Evolutionary conservation across 2,113 vertebrate genomes (phyloP).

Genomic region (Anolis sagrei): DNA sequence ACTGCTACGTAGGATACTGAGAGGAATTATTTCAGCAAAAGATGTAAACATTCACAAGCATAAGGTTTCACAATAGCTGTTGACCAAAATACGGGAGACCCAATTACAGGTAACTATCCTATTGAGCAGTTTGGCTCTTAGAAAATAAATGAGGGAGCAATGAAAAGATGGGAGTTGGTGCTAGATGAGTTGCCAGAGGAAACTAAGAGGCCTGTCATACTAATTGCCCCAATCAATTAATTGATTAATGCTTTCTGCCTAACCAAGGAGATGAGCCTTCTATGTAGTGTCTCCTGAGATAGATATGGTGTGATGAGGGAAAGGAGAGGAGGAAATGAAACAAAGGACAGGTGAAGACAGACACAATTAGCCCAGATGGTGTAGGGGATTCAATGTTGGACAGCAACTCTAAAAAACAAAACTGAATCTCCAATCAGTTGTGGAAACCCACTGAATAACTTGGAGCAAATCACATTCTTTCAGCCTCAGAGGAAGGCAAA

Average conservation of each 20-base stretch:
- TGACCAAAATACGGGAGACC: not conserved
- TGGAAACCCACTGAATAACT: too few relatives aligned
- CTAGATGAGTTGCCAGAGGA: not conserved
- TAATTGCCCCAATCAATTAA: not conserved
- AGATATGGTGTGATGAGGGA: not conserved
- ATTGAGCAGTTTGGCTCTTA: not conserved
- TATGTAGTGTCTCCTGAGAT: not conserved
- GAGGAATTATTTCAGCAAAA: too few relatives aligned
- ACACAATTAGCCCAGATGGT: too few relatives aligned
- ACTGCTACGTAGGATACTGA: too few relatives aligned
- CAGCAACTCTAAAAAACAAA: too few relatives aligned
- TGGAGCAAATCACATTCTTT: too few relatives aligned
- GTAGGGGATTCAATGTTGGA: too few relatives aligned
- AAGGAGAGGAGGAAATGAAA: not conserved
- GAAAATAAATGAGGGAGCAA: not conserved
- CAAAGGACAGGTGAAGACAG: not conserved
- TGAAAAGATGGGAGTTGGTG: not conserved
- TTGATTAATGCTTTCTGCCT: not conserved
- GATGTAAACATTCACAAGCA: too few relatives aligned
- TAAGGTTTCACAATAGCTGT: too few relatives aligned
- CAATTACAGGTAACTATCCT: not conserved
- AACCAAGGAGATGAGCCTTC: constrained; percentile 27
- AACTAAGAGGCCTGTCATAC: not conserved
- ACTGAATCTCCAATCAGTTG: too few relatives aligned
- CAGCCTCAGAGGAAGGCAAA: too few relatives aligned